phyloP scores from a whole-genome alignment of 2,113 vertebrate genomes.

The Mustelus asterias region DNA sequence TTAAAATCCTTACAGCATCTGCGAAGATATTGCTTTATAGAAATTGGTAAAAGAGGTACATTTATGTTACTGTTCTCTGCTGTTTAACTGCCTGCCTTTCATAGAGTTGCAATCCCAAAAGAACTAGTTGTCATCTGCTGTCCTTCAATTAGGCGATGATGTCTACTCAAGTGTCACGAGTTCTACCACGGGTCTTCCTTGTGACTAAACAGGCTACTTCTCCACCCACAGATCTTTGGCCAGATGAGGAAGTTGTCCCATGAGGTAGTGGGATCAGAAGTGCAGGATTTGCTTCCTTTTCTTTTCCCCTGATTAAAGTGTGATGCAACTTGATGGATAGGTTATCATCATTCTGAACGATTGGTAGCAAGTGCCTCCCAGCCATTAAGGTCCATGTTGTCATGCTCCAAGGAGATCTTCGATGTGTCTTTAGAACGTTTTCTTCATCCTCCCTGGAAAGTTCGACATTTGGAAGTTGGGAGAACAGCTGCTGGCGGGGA shows the following conservation, averaged over 20 bases:
- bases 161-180: background rate
- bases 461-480: background rate
- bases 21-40: background rate
- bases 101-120: background rate
- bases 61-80: background rate
- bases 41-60: background rate
- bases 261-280: background rate
- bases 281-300: background rate
- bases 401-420: background rate
- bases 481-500: background rate
- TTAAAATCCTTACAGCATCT: background rate
- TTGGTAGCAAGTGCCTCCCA: too few species aligned
- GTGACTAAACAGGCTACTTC: background rate
- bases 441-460: background rate
- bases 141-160: background rate
- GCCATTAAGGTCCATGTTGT: background rate
- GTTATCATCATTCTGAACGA: background rate
- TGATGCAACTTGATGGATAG: background rate
- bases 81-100: background rate
- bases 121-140: background rate
- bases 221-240: background rate
- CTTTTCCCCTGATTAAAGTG: background rate
- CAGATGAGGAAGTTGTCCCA: background rate
- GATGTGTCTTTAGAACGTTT: background rate
- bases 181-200: background rate